These are phyloP conservation scores for Motacilla tschutschensis DNA, from an alignment of 2,113 vertebrate genomes.

Conservation along the genomic window DNA sequence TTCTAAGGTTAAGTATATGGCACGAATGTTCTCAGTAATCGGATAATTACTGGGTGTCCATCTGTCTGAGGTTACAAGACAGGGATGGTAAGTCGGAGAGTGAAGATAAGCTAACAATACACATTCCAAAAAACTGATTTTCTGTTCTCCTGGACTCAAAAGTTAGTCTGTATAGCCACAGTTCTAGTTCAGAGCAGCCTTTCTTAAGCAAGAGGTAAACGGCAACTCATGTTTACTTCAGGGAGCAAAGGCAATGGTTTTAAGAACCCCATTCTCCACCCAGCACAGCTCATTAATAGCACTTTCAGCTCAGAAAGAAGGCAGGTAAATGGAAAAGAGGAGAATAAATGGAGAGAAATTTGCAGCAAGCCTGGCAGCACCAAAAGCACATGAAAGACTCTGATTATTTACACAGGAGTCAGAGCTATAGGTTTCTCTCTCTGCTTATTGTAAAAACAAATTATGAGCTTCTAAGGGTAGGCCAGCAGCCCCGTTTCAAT, in stretches of 20 bases:
- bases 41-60: constrained; percentile 94
- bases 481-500: background rate
- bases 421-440: background rate
- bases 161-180: background rate
- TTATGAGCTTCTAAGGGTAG: background rate
- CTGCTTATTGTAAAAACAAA: background rate
- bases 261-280: constrained; percentile 10
- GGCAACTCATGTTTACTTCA: constrained; percentile 16
- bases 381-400: background rate
- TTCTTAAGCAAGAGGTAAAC: constrained; percentile 13
- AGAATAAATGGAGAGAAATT: constrained; percentile 7
- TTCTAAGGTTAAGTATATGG: constrained; percentile 94
- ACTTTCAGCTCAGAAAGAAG: constrained; percentile 54
- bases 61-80: constrained; percentile 80
- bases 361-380: constrained; percentile 42
- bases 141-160: constrained; percentile 7
- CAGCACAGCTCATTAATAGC: constrained; percentile 25
- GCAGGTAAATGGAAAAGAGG: constrained; percentile 55
- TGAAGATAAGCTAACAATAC: constrained; percentile 41
- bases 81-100: constrained; percentile 48
- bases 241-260: constrained; percentile 3
- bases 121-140: constrained; percentile 34
- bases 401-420: background rate
- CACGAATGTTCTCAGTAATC: constrained; percentile 95
- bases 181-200: constrained; percentile 28